These are phyloP conservation scores for Chelonus insularis DNA, from an alignment of 1,140 invertebrate genomes.

Conservation along the genomic window DNA sequence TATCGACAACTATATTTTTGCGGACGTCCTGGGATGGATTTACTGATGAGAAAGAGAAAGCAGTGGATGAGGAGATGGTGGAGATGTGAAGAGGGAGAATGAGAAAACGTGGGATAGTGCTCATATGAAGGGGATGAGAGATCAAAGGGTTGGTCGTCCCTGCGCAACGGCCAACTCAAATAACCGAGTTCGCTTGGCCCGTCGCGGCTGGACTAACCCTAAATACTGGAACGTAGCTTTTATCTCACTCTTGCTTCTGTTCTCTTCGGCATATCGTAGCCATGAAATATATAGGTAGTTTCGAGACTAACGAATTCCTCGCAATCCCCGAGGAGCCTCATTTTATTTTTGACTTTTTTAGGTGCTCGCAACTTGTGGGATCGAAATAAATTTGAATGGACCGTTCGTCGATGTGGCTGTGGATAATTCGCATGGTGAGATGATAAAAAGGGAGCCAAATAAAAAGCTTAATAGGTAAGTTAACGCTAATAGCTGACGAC, in stretches of 20 bases:
- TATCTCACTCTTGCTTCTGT: neutral
- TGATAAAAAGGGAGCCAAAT: neutral
- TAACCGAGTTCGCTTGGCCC: slow-evolving; percentile 52
- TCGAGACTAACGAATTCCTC: slow-evolving; percentile 43
- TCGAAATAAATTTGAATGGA: slow-evolving; percentile 1
- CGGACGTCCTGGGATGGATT: slow-evolving; percentile 40
- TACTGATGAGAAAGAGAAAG: slow-evolving; percentile 34
- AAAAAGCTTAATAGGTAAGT: too few relatives aligned
- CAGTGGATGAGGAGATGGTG: slow-evolving; percentile 36
- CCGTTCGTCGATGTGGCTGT: neutral
- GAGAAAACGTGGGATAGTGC: slow-evolving; percentile 25
- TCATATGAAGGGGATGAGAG: slow-evolving; percentile 34
- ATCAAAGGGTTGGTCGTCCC: slow-evolving; percentile 58
- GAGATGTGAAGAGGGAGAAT: slow-evolving; percentile 39
- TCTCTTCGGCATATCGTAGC: neutral
- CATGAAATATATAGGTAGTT: slow-evolving; percentile 6
- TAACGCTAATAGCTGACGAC: too few relatives aligned
- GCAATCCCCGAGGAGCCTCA: slow-evolving; percentile 31
- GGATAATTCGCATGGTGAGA: neutral
- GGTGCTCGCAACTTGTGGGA: too few relatives aligned
- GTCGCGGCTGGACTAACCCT: slow-evolving; percentile 49
- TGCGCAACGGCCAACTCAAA: slow-evolving; percentile 54
- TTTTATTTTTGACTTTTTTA: neutral
- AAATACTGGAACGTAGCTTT: slow-evolving; percentile 47
- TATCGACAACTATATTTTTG: slow-evolving; percentile 29